These are phyloP conservation scores for Chrysochloris asiatica DNA, from an alignment of 2,113 vertebrate genomes.

Conservation along the genomic window DNA sequence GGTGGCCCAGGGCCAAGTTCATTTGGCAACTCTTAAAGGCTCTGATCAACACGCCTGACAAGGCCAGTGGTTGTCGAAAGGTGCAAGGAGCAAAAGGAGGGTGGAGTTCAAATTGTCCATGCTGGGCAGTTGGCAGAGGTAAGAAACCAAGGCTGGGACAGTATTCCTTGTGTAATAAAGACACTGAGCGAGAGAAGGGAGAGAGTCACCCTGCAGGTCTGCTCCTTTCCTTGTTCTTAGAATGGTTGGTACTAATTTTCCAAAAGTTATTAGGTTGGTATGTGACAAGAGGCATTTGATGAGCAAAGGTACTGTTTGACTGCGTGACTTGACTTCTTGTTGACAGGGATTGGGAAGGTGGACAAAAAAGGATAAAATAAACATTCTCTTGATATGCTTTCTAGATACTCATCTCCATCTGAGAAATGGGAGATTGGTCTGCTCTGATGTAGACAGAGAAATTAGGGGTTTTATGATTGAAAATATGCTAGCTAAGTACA, in stretches of 20 bases:
- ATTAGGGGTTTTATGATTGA: not conserved
- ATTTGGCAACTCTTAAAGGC: slow-evolving; percentile 61
- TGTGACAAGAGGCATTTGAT: not conserved
- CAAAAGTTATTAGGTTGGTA: not conserved
- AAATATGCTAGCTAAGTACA: not conserved
- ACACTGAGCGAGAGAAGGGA: not conserved
- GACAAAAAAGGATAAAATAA: not conserved
- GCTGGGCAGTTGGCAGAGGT: slow-evolving; percentile 67
- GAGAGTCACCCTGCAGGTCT: not conserved
- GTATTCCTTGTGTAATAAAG: not conserved
- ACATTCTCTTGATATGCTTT: not conserved
- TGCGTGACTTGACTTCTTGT: not conserved
- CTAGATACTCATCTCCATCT: not conserved
- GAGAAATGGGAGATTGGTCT: not conserved
- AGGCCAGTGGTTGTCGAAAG: slow-evolving; percentile 61
- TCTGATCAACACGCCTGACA: slow-evolving; percentile 72
- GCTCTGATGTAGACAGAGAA: not conserved
- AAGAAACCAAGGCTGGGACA: not conserved
- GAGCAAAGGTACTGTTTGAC: not conserved
- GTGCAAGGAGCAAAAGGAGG: slow-evolving; percentile 2
- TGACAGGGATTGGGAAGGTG: not conserved
- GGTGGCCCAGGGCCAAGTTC: slow-evolving; percentile 68
- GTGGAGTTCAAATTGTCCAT: slow-evolving; percentile 62
- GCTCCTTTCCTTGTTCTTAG: not conserved
- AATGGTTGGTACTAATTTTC: not conserved